Evolutionary conservation across 1,140 invertebrate genomes (phyloP).

Genomic region (Sycophaga agraensis): DNA sequence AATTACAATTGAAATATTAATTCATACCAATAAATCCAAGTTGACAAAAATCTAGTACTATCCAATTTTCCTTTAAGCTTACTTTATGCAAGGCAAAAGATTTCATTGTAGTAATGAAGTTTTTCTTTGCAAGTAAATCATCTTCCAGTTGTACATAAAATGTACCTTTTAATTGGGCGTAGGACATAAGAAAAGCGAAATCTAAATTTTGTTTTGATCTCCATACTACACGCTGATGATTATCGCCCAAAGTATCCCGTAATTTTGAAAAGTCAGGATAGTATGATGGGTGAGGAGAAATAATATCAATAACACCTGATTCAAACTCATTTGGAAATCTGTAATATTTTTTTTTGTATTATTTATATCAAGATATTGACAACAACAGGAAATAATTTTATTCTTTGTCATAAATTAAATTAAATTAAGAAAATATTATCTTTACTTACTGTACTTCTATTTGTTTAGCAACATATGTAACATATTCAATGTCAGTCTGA

Average conservation of each 20-base stretch:
- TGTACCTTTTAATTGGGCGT: constrained; percentile 78
- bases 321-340: constrained; percentile 79
- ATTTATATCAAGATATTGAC: neutral
- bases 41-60: constrained; percentile 92
- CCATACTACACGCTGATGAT: constrained; percentile 87
- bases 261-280: constrained; percentile 86
- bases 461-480: constrained; percentile 70
- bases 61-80: constrained; percentile 78
- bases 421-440: neutral
- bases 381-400: neutral
- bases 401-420: constrained; percentile 3
- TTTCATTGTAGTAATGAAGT: constrained; percentile 86
- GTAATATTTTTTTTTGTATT: constrained; percentile 17
- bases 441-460: constrained; percentile 73
- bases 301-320: constrained; percentile 84
- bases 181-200: constrained; percentile 95
- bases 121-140: constrained; percentile 87
- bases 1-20: neutral
- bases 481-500: constrained; percentile 71
- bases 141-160: constrained; percentile 93
- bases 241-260: constrained; percentile 81
- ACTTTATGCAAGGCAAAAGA: constrained; percentile 82
- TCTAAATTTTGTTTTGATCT: constrained; percentile 96
- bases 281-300: constrained; percentile 81
- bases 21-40: constrained; percentile 84